phyloP scores from a whole-genome alignment of 2,113 vertebrate species.

The Pygathrix nemaeus region DNA sequence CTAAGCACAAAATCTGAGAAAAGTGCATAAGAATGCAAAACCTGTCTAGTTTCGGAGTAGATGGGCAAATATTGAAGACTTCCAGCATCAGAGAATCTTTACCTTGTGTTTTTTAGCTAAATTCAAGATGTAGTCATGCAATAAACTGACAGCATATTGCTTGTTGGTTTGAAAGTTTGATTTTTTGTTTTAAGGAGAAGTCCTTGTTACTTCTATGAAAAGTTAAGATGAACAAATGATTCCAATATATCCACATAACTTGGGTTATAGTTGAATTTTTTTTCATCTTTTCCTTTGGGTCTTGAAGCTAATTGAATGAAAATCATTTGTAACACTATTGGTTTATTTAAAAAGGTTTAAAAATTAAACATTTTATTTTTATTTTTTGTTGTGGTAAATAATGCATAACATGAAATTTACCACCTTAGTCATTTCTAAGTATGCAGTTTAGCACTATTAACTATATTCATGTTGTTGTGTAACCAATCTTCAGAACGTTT shows the following conservation, averaged over 20 bases:
- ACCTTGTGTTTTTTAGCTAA: background rate
- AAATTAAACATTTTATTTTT: background rate
- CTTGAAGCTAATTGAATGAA: background rate
- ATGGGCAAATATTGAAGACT: background rate
- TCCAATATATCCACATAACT: background rate
- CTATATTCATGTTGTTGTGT: background rate
- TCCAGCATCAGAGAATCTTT: background rate
- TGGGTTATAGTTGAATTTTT: background rate
- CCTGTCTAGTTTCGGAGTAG: background rate
- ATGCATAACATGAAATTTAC: background rate
- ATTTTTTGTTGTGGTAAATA: background rate
- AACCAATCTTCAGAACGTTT: background rate
- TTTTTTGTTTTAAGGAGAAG: background rate
- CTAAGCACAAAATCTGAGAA: constrained; percentile 16
- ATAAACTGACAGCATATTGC: background rate
- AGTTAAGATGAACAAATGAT: background rate
- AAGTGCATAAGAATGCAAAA: background rate
- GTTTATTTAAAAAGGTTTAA: background rate
- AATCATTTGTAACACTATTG: background rate
- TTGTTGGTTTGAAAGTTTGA: background rate
- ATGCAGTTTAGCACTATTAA: background rate
- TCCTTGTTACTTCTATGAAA: background rate
- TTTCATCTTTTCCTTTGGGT: background rate
- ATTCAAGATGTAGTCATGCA: background rate
- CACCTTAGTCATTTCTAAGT: background rate